Base-by-base conservation (phyloP, 2,113 vertebrate species). In the Ivindomyrus marchei region DNA sequence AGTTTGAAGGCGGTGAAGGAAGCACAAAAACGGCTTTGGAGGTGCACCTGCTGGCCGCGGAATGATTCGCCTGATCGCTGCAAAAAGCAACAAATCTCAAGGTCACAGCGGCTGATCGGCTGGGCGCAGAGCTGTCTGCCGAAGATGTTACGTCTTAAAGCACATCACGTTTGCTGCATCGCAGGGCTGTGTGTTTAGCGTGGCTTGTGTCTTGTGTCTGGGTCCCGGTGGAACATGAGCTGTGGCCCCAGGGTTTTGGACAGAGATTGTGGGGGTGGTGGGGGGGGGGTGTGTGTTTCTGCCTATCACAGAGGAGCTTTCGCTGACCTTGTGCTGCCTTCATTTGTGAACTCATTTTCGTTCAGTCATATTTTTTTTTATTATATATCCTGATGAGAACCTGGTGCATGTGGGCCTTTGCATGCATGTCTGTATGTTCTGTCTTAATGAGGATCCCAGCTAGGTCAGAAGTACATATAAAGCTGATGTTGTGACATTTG, bases 301-400 rank as follows among this genome's bases (percentile, higher is more conserved):
- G 92, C 88, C 91, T 92, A 53, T 91, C 92, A 90, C 74, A 92
- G 90, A 86, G 90, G 92, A 90, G 56, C 87, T 90, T 91, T 92
- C 91, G 91, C 91, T 91, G 90, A 88, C 83, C 87, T 88, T 31
- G 42, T 42, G 47, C 88, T 87, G 87, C 74, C 74, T 31, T 70
- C 62, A 27, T 31, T 4, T 70, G n/a, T 70, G n/a, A 70, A 70
- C n/a, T 70, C 62, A 31, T 70, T 70, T 70, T 70, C 24, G n/a
- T 31, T 27, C 62, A 70, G 62, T 70, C 1, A 3, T 70, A 27
- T 27, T 31, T 70, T 13, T 58, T 10, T 70, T 13, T 66, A 13
- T 70, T 31, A 27, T 27, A 70, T 70, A 39, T 80, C 74, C 2
- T 42, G 36, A 42, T 19, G 74, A 80, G 74, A 42, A 80, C 36